A percentile compares a stretch with the other conserved stretches of the same genome.
These are phyloP conservation scores for Shargacucullia verbasci DNA, from an alignment of 2,888 invertebrate genomes.

Conservation along the genomic window DNA sequence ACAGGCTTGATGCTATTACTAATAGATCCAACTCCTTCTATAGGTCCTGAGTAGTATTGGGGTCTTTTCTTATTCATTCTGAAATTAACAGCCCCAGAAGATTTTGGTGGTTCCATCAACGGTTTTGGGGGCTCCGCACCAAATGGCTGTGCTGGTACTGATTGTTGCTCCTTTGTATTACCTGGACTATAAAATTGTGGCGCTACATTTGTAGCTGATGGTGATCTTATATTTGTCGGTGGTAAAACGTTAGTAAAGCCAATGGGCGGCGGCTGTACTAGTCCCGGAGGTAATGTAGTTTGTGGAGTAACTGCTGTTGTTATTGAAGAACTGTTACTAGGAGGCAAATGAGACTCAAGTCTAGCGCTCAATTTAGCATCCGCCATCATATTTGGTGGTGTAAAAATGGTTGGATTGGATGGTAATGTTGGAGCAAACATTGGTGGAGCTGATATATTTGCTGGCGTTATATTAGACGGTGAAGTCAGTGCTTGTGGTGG, in stretches of 20 bases:
- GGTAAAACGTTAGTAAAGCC: constrained; percentile 12
- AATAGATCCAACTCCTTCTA: constrained; percentile 80
- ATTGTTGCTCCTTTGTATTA: constrained; percentile 20
- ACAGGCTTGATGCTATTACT: constrained; percentile 79
- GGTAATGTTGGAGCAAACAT: constrained; percentile 33
- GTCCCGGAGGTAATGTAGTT: constrained; percentile 14
- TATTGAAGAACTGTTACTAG: constrained; percentile 20
- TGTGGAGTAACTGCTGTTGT: constrained; percentile 3
- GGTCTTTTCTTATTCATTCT: constrained; percentile 82
- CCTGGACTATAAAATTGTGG: constrained; percentile 58
- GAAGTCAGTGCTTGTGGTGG: constrained; percentile 20
- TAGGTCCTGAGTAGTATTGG: constrained; percentile 86
- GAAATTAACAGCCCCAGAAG: constrained; percentile 70
- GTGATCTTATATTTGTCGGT: constrained; percentile 11
- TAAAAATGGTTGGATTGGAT: constrained; percentile 26
- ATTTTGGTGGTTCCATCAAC: constrained; percentile 77
- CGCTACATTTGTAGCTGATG: constrained; percentile 27
- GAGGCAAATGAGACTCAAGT: constrained; percentile 12
- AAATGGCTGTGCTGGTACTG: constrained; percentile 3
- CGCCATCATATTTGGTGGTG: constrained; percentile 19
- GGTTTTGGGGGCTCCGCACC: constrained; percentile 63
- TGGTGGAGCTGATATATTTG: constrained; percentile 26
- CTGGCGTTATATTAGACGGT: constrained; percentile 1
- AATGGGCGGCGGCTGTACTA: constrained; percentile 8
- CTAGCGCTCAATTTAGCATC: constrained; percentile 9